A percentile compares a stretch with the other conserved stretches of the same genome.
Conservation (phyloP, 2,797 vertebrate species). For the Pipistrellus pygmaeus region DNA sequence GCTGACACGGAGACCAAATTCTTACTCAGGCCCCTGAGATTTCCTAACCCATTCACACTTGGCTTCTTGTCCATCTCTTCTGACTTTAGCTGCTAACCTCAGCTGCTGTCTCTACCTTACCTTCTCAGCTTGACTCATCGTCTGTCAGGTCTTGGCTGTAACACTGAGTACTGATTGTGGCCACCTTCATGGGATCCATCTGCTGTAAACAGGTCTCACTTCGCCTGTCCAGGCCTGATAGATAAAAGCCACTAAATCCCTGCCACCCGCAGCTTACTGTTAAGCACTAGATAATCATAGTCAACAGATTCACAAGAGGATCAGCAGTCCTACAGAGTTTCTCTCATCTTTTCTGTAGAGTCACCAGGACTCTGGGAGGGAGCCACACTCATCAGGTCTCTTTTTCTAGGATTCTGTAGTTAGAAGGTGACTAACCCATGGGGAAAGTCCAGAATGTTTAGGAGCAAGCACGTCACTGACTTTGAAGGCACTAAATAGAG, state of each 20-base stretch:
- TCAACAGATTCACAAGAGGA: not conserved
- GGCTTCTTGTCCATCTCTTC: not conserved
- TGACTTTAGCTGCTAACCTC: not conserved
- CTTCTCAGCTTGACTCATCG: not conserved
- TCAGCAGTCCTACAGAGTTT: not conserved
- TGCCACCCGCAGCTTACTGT: not conserved
- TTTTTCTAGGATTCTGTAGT: not conserved
- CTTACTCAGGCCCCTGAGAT: not conserved
- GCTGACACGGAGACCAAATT: not conserved
- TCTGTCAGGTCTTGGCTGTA: not conserved
- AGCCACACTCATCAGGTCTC: not conserved
- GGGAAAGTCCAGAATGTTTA: not conserved
- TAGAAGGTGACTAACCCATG: not conserved
- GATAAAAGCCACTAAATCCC: not conserved
- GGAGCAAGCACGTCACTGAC: not conserved
- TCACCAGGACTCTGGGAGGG: not conserved
- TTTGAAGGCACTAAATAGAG: not conserved
- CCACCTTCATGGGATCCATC: not conserved
- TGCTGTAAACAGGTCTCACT: not conserved
- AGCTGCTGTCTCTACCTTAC: not conserved
- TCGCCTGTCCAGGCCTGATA: not conserved
- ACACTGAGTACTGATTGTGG: not conserved
- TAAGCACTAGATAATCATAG: not conserved
- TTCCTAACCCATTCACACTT: not conserved
- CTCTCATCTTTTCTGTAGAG: not conserved